Base-by-base conservation (phyloP, 2,888 invertebrate genomes). In the Drymonia ruficornis region DNA sequence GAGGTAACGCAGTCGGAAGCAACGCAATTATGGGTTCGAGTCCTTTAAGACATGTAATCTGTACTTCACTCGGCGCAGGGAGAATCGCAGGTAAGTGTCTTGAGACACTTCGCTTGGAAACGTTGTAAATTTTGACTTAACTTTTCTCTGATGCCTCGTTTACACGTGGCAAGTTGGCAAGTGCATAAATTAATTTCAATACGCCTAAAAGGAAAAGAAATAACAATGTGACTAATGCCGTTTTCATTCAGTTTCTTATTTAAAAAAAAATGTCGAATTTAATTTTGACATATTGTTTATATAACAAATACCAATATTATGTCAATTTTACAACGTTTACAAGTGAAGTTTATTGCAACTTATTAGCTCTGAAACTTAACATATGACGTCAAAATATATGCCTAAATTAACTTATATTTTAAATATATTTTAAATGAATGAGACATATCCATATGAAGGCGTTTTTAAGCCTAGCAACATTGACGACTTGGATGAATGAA, bases 391-490 rank as follows among this genome's bases (percentile, higher is more conserved):
- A 13, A 19, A 45, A 36, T 16, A n/a, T n/a, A n/a, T n/a, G n/a
- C n/a, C n/a, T n/a, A n/a, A n/a, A n/a, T n/a, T n/a, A n/a, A n/a
- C n/a, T n/a, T n/a, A n/a, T n/a, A n/a, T n/a, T n/a, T n/a, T n/a
- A n/a, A n/a, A n/a, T n/a, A n/a, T n/a, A n/a, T n/a, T n/a, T n/a
- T 23, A 23, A 28, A 1, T 47, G 16, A 16, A 23, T 2, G 75
- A 76, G 75, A 76, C 72, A 62, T 78, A 70, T 79, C 74, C 77
- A 79, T 78, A 56, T 76, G 74, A 65, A 44, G 63, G 59, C 48
- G 16, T 29, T 55, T 38, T 40, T 12, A 23, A 38, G 50, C 57
- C 59, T 54, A 0, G 11, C 40, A 55, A 54, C 43, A 49, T 59
- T 56, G 59, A 29, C 6, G 42, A 61, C 50, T 53, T 38, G 53